Percentiles rank a stretch among this genome's conserved stretches.
phyloP scores from a whole-genome alignment of 2,888 invertebrate species.

The Napeogenes sylphis region DNA sequence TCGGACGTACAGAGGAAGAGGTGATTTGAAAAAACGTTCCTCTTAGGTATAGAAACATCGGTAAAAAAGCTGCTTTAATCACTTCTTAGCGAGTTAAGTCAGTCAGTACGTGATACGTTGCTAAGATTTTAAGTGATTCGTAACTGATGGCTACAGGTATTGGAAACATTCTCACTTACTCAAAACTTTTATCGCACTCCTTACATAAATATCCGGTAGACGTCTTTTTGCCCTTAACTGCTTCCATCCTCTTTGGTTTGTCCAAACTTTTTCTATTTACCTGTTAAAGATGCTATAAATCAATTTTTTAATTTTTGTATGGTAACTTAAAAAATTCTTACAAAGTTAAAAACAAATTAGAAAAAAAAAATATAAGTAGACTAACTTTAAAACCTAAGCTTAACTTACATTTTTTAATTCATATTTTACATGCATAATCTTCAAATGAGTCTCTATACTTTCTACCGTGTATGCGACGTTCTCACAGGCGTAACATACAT shows the following conservation, averaged over 20 bases:
- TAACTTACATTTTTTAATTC: not conserved
- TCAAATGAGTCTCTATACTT: conserved; percentile 4
- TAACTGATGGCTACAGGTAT: too few species aligned
- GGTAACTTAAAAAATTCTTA: too few species aligned
- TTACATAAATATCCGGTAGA: conserved; percentile 42
- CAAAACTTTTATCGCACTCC: conserved; percentile 54
- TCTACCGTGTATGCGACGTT: not conserved
- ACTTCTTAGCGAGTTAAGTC: too few species aligned
- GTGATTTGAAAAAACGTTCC: too few species aligned
- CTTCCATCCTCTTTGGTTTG: conserved; percentile 29
- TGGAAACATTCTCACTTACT: conserved; percentile 42
- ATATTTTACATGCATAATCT: conserved; percentile 6
- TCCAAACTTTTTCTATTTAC: conserved; percentile 4
- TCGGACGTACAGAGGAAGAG: too few species aligned
- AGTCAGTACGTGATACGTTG: too few species aligned
- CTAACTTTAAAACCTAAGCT: not conserved
- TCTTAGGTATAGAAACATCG: too few species aligned
- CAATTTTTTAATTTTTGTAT: not conserved
- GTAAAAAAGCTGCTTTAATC: too few species aligned
- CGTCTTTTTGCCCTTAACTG: conserved; percentile 37
- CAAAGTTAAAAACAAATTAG: too few species aligned
- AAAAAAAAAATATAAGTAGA: not conserved
- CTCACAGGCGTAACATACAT: conserved; percentile 8
- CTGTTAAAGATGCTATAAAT: conserved; percentile 1
- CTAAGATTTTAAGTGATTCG: too few species aligned